Conservation (phyloP, 2,113 vertebrate species). For the Heteronetta atricapilla region DNA sequence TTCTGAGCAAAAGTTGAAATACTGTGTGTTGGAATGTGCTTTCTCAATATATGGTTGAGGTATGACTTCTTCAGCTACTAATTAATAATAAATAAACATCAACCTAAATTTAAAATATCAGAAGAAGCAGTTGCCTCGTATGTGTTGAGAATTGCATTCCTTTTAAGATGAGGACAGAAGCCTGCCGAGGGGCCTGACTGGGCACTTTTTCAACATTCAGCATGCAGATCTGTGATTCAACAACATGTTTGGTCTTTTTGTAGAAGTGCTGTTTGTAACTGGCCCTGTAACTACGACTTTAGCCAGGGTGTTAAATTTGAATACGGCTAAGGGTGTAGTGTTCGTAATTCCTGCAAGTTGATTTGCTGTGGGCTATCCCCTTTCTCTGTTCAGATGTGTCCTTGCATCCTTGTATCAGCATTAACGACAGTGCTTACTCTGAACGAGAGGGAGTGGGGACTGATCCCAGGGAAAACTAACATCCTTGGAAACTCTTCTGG, state of each 20-base stretch:
- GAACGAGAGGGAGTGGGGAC: background rate
- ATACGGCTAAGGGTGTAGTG: background rate
- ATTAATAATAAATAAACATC: background rate
- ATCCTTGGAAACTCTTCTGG: background rate
- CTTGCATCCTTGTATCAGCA: background rate
- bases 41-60: background rate
- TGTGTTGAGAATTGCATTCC: background rate
- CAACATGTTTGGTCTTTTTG: background rate
- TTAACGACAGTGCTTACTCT: no score
- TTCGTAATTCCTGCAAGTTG: background rate
- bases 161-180: background rate
- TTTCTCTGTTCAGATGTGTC: background rate
- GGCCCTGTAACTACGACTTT: background rate
- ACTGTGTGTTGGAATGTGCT: background rate
- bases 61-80: background rate
- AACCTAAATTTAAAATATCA: background rate
- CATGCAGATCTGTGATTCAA: background rate
- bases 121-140: background rate
- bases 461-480: background rate
- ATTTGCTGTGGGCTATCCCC: rapidly evolving
- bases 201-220: background rate
- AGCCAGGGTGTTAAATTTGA: background rate
- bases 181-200: background rate
- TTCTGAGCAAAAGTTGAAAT: background rate
- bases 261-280: background rate